These are phyloP conservation scores for Octonoba sinensis DNA, from an alignment of 2,888 invertebrate genomes.

Conservation along the genomic window DNA sequence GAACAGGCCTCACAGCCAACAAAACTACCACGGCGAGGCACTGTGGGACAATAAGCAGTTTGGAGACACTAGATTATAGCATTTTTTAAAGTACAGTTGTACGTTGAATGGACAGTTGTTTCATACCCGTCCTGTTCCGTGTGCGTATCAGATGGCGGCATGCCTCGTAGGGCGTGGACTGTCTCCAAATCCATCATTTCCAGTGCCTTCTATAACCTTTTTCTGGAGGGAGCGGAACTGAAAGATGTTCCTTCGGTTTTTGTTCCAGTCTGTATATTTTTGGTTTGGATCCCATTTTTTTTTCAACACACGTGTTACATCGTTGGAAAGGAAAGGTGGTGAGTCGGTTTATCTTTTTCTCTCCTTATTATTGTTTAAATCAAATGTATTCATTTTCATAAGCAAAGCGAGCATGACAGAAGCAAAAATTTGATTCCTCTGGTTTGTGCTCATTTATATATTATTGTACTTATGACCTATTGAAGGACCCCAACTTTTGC, in stretches of 20 bases:
- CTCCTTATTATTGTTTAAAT: not conserved
- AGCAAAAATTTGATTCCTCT: too few relatives aligned
- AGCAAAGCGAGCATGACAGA: too few relatives aligned
- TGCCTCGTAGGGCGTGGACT: conserved; percentile 14
- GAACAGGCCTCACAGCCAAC: conserved; percentile 44
- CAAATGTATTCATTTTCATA: too few relatives aligned
- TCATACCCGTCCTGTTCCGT: conserved; percentile 33
- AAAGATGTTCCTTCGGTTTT: not conserved
- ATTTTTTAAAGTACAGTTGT: conserved; percentile 15
- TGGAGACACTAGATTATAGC: conserved; percentile 46
- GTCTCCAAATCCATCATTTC: conserved; percentile 29
- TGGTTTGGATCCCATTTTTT: conserved; percentile 27
- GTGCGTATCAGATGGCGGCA: conserved; percentile 13
- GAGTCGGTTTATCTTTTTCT: not conserved
- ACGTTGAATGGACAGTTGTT: conserved; percentile 27
- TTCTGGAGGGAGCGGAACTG: conserved; percentile 12
- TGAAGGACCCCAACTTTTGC: too few relatives aligned
- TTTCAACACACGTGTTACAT: conserved; percentile 12
- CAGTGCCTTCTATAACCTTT: conserved; percentile 47
- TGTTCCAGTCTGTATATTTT: conserved; percentile 20
- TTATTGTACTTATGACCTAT: too few relatives aligned
- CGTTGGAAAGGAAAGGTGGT: conserved; percentile 32
- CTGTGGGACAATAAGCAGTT: conserved; percentile 29
- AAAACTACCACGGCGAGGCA: conserved; percentile 26
- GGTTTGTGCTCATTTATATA: too few relatives aligned